Percentiles rank a stretch among this genome's conserved stretches.
phyloP scores from a whole-genome alignment of 2,113 vertebrate species.

The Callithrix jacchus region DNA sequence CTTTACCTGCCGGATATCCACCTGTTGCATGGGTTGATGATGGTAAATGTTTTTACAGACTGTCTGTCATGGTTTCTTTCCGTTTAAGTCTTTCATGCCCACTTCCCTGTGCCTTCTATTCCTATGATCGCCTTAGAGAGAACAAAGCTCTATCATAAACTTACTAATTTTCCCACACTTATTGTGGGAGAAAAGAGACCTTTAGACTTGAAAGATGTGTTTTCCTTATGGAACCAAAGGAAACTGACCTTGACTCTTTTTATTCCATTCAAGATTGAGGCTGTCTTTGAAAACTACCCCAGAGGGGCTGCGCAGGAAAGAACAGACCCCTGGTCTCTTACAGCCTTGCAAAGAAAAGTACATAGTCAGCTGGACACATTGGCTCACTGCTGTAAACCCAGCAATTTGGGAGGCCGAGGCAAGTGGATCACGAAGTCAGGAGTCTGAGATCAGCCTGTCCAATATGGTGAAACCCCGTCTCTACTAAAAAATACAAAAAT shows the following conservation, averaged over 20 bases:
- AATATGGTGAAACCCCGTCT: no score
- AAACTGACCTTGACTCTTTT: not conserved
- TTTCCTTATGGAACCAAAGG: not conserved
- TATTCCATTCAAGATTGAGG: no score
- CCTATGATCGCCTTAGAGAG: not conserved
- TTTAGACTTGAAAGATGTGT: not conserved
- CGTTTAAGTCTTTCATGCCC: not conserved
- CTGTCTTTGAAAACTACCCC: not conserved
- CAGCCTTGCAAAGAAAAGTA: not conserved
- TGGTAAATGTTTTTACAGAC: accelerated
- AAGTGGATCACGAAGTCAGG: no score
- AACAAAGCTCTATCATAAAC: not conserved
- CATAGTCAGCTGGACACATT: no score
- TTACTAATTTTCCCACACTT: not conserved
- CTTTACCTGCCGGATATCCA: not conserved
- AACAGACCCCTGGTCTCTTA: no score
- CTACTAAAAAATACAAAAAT: no score
- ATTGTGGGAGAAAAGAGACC: not conserved
- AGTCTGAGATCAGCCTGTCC: no score
- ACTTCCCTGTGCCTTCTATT: not conserved
- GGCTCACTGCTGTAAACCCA: no score
- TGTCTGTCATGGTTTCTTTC: no score
- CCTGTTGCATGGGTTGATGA: accelerated
- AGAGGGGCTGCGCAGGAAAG: accelerated
- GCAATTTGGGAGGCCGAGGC: no score